Evolutionary conservation across 1,140 invertebrate genomes (phyloP), one percentile per base, ranked within the genome.

Genomic region (Heliconius melpomene): DNA sequence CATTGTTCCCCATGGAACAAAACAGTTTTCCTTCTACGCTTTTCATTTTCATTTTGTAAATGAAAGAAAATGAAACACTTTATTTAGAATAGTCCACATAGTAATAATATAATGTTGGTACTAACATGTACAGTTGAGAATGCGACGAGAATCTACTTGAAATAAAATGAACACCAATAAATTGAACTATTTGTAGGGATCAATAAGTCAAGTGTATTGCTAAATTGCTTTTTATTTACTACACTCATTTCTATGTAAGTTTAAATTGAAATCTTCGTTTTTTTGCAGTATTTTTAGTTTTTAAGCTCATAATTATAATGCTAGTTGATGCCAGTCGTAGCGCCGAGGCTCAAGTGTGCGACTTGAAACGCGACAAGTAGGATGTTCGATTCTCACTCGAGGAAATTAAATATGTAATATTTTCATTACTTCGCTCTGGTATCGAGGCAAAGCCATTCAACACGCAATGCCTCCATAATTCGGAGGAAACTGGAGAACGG

Each of bases 131-230:
- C 29, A 57, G n/a, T 23, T 23, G 54, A 2, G n/a, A n/a, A 57
- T n/a, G n/a, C 54, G 54, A 66, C 60, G 60, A 66, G 60, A 60
- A n/a, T n/a, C 60, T 5, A 66, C 3, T 66, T 66, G 26, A 29
- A 66, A 66, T 66, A 26, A 66, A 66, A 11, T 66, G 60, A 66
- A 29, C 26, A 29, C 60, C 60, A 66, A 66, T 29, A 66, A 29
- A 77, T 46, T 32, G 52, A 11, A n/a, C 75, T 26, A 70, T 70
- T 77, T 77, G 75, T 57, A 20, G 0, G 32, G 75, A 77, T 77
- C 75, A 77, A 77, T 70, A 46, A 66, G 66, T 77, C 38, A 70
- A 70, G 32, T 75, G 36, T 26, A 66, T 26, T 23, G 74, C n/a
- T 46, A 71, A 57, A 71, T 60, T 60, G 29, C 18, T 29, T 77